These are phyloP conservation scores for Actenoides hombroni DNA, from an alignment of 2,113 vertebrate genomes.

Conservation along the genomic window DNA sequence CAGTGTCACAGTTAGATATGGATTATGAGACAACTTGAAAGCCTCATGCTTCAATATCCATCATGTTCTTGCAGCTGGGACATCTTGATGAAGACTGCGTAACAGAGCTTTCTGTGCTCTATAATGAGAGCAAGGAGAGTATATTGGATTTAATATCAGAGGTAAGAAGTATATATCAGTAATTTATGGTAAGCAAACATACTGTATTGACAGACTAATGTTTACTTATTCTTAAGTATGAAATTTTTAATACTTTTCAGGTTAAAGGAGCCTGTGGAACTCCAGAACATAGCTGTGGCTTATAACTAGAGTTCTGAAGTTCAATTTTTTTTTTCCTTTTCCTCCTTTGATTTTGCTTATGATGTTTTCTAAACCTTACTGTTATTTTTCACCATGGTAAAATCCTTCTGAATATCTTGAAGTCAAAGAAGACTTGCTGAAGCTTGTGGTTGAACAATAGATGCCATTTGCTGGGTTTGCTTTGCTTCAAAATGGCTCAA, in stretches of 20 bases:
- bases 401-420: neutral
- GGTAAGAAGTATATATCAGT: constrained; percentile 67
- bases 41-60: neutral
- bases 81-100: constrained; percentile 92
- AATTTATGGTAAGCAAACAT: neutral
- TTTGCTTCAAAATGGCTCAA: neutral
- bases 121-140: constrained; percentile 80
- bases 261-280: neutral
- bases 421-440: neutral
- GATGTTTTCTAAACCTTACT: neutral
- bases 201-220: neutral
- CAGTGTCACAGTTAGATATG: neutral
- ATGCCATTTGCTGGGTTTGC: neutral
- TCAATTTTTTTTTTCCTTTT: neutral
- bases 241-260: neutral
- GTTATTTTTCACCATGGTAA: neutral
- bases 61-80: constrained; percentile 76
- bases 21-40: neutral
- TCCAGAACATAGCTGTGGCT: neutral
- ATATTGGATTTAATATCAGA: constrained; percentile 81
- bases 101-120: constrained; percentile 86
- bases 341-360: neutral
- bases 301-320: neutral
- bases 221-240: neutral
- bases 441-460: neutral